Conservation (phyloP, 2,797 vertebrate species). For the Fundulus diaphanus region DNA sequence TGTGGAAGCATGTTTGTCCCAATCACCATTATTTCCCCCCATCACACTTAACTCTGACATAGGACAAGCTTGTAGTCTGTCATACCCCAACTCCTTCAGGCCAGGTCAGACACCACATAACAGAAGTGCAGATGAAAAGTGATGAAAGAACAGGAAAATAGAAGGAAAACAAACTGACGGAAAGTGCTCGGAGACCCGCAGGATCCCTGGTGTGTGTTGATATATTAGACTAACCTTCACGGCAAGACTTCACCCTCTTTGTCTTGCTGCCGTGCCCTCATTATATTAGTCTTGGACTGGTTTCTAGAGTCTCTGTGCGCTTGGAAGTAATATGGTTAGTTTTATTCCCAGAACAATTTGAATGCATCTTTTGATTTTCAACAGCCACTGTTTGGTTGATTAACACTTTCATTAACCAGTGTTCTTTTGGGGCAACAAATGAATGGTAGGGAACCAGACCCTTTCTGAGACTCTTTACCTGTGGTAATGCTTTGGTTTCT, state of each 20-base stretch:
- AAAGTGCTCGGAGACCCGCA: constrained; percentile 45
- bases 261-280: constrained; percentile 46
- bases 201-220: constrained; percentile 48
- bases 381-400: not conserved
- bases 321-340: not conserved
- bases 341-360: not conserved
- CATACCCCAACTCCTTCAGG: constrained; percentile 53
- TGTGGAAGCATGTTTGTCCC: constrained; percentile 5
- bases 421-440: not conserved
- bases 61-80: constrained; percentile 56
- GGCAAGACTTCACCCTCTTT: constrained; percentile 47
- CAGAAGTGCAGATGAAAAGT: constrained; percentile 44
- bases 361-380: constrained; percentile 19
- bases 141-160: constrained; percentile 40
- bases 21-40: constrained; percentile 29
- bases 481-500: not conserved
- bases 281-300: constrained; percentile 27
- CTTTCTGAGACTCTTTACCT: not conserved
- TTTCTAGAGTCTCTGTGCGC: constrained; percentile 14
- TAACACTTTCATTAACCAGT: not conserved
- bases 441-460: not conserved
- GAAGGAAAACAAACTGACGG: constrained; percentile 44
- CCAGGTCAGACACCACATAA: constrained; percentile 50
- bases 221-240: constrained; percentile 57
- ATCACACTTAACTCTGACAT: constrained; percentile 46